Percentiles rank a stretch among this genome's conserved stretches.
Conservation (phyloP, 1,140 invertebrate species). For the Drosophila pallidifrons region DNA sequence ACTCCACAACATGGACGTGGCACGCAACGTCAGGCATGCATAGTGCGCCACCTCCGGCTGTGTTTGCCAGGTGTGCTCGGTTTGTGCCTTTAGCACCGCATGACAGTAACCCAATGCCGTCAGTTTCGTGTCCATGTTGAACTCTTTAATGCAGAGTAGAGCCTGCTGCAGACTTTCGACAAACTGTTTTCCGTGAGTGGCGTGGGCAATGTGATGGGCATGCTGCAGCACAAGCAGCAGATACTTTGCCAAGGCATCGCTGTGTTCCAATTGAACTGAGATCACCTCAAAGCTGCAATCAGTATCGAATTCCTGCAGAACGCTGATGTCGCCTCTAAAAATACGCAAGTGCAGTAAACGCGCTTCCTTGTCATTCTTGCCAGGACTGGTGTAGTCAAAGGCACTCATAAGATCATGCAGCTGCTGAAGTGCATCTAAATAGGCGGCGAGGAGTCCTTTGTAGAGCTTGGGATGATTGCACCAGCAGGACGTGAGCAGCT, state of each 20-base stretch:
- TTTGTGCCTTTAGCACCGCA: constrained; percentile 55
- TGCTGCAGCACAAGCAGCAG: constrained; percentile 61
- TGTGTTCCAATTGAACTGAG: constrained; percentile 40
- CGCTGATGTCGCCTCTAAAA: constrained; percentile 50
- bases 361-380: neutral
- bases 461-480: constrained; percentile 70
- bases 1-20: constrained; percentile 61
- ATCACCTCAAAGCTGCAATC: constrained; percentile 57
- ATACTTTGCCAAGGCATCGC: constrained; percentile 54
- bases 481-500: constrained; percentile 69
- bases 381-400: constrained; percentile 37
- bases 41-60: constrained; percentile 49
- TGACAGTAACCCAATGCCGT: constrained; percentile 62
- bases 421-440: constrained; percentile 64
- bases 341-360: constrained; percentile 30
- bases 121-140: constrained; percentile 66
- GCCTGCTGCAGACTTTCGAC: constrained; percentile 56
- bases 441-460: constrained; percentile 56
- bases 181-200: constrained; percentile 61
- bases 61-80: constrained; percentile 30
- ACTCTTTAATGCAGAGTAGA: constrained; percentile 66
- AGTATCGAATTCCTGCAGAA: constrained; percentile 65
- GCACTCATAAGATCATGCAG: constrained; percentile 41
- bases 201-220: constrained; percentile 58
- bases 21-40: constrained; percentile 51